A percentile compares a stretch with the other conserved stretches of the same genome.
Conservation (phyloP, 2,888 invertebrate genomes). For the Callosobruchus maculatus region DNA sequence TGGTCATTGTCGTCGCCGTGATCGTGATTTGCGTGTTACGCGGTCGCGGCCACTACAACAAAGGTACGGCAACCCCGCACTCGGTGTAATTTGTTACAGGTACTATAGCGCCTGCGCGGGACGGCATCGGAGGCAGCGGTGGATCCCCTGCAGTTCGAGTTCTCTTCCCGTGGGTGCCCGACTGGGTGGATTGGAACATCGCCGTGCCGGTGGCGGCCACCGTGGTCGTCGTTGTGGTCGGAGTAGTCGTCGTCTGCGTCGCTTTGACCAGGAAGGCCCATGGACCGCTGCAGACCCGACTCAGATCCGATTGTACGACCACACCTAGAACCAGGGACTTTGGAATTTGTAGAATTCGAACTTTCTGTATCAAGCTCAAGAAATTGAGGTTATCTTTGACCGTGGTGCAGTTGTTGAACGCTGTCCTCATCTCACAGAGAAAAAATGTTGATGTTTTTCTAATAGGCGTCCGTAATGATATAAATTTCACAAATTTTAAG, state of each 20-base stretch:
- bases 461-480: too few species aligned
- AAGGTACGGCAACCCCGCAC: slow-evolving; percentile 59
- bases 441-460: too few species aligned
- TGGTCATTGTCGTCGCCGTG: slow-evolving; percentile 90
- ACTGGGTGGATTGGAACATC: slow-evolving; percentile 86
- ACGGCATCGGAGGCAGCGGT: slow-evolving; percentile 66
- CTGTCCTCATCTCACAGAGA: too few species aligned
- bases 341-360: not conserved
- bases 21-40: slow-evolving; percentile 89
- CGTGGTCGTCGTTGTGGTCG: slow-evolving; percentile 84
- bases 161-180: slow-evolving; percentile 73
- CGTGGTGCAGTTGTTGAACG: too few species aligned
- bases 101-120: slow-evolving; percentile 45
- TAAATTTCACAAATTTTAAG: too few species aligned
- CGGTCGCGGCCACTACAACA: slow-evolving; percentile 78
- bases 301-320: slow-evolving; percentile 79
- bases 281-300: slow-evolving; percentile 65
- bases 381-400: too few species aligned
- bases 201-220: slow-evolving; percentile 88
- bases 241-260: slow-evolving; percentile 86
- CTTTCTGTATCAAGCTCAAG: too few species aligned
- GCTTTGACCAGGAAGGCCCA: slow-evolving; percentile 75
- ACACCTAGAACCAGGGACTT: slow-evolving; percentile 13
- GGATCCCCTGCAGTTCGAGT: slow-evolving; percentile 53
- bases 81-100: slow-evolving; percentile 52